A percentile compares a stretch with the other conserved stretches of the same genome.
These are phyloP conservation scores for Capitulum mitella DNA, from an alignment of 2,888 invertebrate species.

Conservation along the genomic window DNA sequence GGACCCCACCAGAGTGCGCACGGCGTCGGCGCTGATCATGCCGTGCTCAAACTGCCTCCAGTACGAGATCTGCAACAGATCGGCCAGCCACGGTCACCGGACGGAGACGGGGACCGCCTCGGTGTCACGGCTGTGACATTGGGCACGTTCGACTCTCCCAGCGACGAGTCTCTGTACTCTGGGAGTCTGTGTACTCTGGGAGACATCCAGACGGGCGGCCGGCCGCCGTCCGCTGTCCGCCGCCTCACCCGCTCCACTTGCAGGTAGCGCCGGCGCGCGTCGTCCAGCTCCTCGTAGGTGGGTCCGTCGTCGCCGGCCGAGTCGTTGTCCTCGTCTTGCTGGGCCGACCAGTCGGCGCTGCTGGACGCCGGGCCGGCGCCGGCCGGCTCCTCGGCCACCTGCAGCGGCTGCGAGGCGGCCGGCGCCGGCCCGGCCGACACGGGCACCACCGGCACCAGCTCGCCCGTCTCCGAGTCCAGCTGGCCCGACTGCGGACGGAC, in stretches of 20 bases:
- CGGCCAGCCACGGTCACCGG: not conserved
- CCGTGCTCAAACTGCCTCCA: conserved; percentile 59
- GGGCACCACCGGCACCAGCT: not conserved
- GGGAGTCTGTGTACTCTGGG: no score
- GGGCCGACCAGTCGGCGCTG: not conserved
- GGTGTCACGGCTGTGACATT: no score
- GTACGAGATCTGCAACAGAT: conserved; percentile 46
- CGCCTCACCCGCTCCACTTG: conserved; percentile 13
- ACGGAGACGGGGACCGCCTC: no score
- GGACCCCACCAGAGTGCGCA: conserved; percentile 51
- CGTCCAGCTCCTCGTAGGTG: conserved; percentile 11
- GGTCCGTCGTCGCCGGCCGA: not conserved
- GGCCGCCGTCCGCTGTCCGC: no score
- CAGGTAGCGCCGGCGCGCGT: conserved; percentile 4
- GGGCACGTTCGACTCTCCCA: no score
- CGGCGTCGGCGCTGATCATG: conserved; percentile 54
- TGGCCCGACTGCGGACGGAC: not conserved
- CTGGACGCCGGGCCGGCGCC: not conserved
- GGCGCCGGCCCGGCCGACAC: no score
- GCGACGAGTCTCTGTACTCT: no score
- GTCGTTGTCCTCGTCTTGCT: not conserved
- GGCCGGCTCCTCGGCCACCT: not conserved
- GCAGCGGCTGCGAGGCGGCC: not conserved
- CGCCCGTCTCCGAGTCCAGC: conserved; percentile 8
- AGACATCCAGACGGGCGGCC: no score